Evolutionary conservation across 2,113 vertebrate species (phyloP).

Genomic region (Serilophus lunatus): DNA sequence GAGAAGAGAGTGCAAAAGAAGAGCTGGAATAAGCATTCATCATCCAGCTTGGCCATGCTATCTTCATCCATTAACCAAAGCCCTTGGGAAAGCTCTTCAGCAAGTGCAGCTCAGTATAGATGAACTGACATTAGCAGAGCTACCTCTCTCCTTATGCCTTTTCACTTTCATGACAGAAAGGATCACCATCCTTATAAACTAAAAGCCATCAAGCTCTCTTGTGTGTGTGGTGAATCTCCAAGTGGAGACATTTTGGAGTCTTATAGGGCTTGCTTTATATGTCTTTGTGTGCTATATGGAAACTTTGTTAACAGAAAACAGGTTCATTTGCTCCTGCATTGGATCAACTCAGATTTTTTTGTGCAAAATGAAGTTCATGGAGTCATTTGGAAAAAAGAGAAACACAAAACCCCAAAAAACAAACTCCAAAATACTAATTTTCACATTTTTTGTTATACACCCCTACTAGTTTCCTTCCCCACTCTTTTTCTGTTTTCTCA

Average conservation of each 20-base stretch:
- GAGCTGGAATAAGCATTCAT: not conserved
- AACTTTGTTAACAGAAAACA: not conserved
- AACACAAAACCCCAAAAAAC: not conserved
- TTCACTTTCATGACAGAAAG: not conserved
- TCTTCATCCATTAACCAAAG: not conserved
- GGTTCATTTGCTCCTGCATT: not conserved
- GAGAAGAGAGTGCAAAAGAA: not conserved
- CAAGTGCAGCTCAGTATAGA: not conserved
- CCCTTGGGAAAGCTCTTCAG: not conserved
- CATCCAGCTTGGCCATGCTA: not conserved
- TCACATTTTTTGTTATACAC: not conserved
- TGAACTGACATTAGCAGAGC: not conserved
- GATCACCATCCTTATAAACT: not conserved
- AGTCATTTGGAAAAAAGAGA: not conserved
- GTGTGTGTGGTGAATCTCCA: not conserved
- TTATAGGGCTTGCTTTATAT: not conserved
- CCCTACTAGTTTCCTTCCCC: not conserved
- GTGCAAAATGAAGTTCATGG: not conserved
- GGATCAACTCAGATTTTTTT: not conserved
- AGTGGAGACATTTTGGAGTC: not conserved
- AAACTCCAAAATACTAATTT: not conserved
- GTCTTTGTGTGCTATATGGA: not conserved
- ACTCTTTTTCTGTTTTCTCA: not conserved
- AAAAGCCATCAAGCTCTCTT: not conserved
- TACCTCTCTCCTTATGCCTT: not conserved